Evolutionary conservation across 2,888 invertebrate species (phyloP).

Genomic region (Latrodectus elegans): DNA sequence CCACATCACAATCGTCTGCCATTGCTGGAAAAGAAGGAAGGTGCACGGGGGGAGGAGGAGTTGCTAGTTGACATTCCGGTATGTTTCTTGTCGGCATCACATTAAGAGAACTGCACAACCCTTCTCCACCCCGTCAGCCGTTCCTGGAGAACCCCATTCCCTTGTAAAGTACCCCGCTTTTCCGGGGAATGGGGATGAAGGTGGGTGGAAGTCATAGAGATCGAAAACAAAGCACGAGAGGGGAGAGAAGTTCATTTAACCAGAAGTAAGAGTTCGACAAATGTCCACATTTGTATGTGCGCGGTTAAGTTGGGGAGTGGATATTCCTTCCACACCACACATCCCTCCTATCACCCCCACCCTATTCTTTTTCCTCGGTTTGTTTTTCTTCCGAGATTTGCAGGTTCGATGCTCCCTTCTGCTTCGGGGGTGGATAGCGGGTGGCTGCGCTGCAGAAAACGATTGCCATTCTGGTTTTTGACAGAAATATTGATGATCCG

Average conservation of each 20-base stretch:
- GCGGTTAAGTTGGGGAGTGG: constrained; percentile 6
- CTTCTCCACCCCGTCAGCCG: neutral
- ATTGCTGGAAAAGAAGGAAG: neutral
- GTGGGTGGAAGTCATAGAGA: constrained; percentile 1
- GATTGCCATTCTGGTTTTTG: neutral
- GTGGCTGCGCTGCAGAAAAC: neutral
- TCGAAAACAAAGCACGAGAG: neutral
- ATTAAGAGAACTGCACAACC: constrained; percentile 26
- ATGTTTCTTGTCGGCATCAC: constrained; percentile 27
- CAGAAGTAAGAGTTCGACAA: constrained; percentile 41
- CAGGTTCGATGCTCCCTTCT: constrained; percentile 1
- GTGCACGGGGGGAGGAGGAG: neutral
- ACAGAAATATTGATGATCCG: constrained; percentile 40
- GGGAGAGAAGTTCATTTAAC: constrained; percentile 27
- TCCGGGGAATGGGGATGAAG: neutral
- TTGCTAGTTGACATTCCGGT: constrained; percentile 46
- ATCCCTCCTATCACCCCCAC: neutral
- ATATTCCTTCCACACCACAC: constrained; percentile 1
- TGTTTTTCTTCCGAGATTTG: constrained; percentile 4
- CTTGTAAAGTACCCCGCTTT: constrained; percentile 8
- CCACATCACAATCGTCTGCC: neutral
- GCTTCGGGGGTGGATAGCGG: neutral
- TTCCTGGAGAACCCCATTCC: constrained; percentile 1
- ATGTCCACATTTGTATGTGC: constrained; percentile 47
- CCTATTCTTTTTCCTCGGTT: constrained; percentile 11